These are phyloP conservation scores for Stichodactyla mertensii DNA, from an alignment of 64 coral and sea anemone genomes.

Conservation along the genomic window DNA sequence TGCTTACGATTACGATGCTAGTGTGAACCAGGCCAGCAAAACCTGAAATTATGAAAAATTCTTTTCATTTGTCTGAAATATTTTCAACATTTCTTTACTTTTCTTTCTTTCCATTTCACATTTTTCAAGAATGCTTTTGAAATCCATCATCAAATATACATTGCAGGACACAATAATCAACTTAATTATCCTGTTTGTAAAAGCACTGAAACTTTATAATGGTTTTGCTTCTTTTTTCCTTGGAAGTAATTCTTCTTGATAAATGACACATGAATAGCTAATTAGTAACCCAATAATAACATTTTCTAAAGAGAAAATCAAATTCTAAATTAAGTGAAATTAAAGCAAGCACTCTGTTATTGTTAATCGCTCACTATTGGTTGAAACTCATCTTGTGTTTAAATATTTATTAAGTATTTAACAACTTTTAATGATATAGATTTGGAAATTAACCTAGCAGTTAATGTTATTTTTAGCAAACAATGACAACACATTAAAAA, in stretches of 20 bases:
- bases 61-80: no score
- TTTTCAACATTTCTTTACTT: background rate
- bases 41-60: no score
- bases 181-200: no score
- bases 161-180: no score
- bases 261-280: background rate
- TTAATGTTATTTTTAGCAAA: background rate
- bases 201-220: no score
- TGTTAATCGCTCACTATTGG: background rate
- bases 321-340: background rate
- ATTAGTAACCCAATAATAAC: background rate
- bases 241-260: background rate
- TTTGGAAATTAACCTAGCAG: background rate
- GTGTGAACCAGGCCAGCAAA: no score
- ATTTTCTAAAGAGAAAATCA: background rate
- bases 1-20: no score
- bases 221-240: background rate
- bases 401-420: background rate
- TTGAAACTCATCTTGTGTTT: background rate
- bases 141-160: background rate
- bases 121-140: background rate
- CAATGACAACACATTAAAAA: background rate
- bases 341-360: background rate
- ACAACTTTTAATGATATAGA: background rate
- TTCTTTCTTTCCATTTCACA: background rate